A percentile compares a stretch with the other conserved stretches of the same genome.
Conservation (phyloP, 2,888 invertebrate genomes). For the Incurvaria masculella region DNA sequence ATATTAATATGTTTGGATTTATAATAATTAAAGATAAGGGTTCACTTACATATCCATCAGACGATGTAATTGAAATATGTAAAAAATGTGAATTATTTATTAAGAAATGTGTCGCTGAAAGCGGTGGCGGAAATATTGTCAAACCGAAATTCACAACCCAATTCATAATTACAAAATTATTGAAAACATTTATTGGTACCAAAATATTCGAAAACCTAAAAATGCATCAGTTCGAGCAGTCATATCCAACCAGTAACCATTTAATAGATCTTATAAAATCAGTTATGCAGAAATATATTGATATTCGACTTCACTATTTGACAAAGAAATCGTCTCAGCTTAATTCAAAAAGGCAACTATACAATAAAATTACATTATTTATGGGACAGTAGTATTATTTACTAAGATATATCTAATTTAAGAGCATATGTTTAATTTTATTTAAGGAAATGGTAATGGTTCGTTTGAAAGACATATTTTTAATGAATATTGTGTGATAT, state of each 20-base stretch:
- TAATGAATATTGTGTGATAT: too few relatives aligned
- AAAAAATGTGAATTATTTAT: constrained; percentile 4
- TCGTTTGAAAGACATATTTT: too few relatives aligned
- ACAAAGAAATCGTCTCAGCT: too few relatives aligned
- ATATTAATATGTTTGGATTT: constrained; percentile 1
- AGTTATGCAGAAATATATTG: too few relatives aligned
- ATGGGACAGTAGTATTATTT: too few relatives aligned
- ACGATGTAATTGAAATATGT: constrained; percentile 15
- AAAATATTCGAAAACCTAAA: constrained; percentile 7
- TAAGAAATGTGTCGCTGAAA: neutral
- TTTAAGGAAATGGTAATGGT: too few relatives aligned
- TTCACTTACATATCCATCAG: constrained; percentile 13
- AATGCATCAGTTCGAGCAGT: constrained; percentile 7
- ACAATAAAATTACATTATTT: too few relatives aligned
- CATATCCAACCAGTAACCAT: constrained; percentile 7
- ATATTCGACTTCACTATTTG: too few relatives aligned
- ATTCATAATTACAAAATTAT: constrained; percentile 2
- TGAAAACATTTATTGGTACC: constrained; percentile 6
- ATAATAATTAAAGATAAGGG: constrained; percentile 14
- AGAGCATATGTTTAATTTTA: too few relatives aligned
- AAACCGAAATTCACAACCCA: neutral
- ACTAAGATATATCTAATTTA: too few relatives aligned
- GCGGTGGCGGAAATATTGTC: neutral
- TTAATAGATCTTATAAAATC: neutral
- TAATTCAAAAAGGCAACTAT: too few relatives aligned